Evolutionary conservation across 1,140 invertebrate genomes (phyloP).

Genomic region (Andricus grossulariae): DNA sequence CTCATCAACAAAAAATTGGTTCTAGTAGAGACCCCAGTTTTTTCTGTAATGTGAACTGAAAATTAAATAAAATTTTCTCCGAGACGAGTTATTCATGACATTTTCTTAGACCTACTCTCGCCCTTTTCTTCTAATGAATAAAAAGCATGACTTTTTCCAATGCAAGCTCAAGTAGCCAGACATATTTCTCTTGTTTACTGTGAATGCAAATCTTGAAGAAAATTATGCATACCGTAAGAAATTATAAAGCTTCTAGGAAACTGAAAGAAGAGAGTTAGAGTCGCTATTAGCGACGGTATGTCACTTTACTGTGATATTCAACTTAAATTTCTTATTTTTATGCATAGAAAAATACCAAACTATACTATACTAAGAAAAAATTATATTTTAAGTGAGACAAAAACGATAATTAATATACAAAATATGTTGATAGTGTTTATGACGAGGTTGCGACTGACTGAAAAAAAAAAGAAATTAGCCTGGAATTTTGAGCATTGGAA

Average conservation of each 20-base stretch:
- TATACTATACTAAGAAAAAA: background rate
- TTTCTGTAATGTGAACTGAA: no score
- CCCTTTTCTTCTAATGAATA: background rate
- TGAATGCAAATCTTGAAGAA: slow-evolving; percentile 14
- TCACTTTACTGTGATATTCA: slow-evolving; percentile 6
- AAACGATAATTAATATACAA: background rate
- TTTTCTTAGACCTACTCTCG: background rate
- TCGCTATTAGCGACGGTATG: slow-evolving; percentile 9
- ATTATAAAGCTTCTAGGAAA: background rate
- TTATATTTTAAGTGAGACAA: background rate
- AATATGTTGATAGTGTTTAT: no score
- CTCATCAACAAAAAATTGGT: no score
- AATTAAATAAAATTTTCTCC: no score
- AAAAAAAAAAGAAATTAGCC: no score
- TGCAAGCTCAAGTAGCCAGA: slow-evolving; percentile 21
- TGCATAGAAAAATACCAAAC: background rate
- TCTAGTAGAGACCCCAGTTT: no score
- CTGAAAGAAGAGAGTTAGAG: slow-evolving; percentile 8
- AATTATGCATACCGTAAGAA: slow-evolving; percentile 30
- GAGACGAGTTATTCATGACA: no score
- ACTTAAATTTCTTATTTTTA: slow-evolving; percentile 26
- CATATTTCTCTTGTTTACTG: slow-evolving; percentile 19
- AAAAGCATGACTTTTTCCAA: background rate
- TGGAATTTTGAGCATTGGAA: no score
- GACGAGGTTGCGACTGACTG: no score